Base-by-base conservation (phyloP, 2,113 vertebrate species). In the Psammodynastes pulverulentus region DNA sequence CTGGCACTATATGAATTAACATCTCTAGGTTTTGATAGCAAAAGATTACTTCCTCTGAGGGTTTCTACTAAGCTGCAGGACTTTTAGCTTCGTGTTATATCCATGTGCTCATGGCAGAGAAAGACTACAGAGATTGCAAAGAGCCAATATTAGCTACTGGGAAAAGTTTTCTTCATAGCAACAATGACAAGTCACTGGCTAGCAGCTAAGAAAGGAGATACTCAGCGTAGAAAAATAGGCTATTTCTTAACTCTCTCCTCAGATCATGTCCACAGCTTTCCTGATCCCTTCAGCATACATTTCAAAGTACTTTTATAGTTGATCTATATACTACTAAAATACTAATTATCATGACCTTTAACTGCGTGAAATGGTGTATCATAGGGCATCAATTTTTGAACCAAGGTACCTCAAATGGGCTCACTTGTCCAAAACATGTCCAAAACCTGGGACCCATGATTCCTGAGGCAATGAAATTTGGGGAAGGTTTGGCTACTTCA, bases 1-100 rank as follows among this genome's bases (percentile, higher is more conserved):
- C 54, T 72, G 85, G 29, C 49, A 34, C 79, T 48, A 89, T 49
- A 85, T 46, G 92, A 86, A 67, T 54, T 39, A 67, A 91, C 84
- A 34, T 91, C 87, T 87, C 91, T 72, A 43, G 45, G 79, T 90
- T 89, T 91, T 53, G 53, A 91, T 26, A 89, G 54, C 34, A 89
- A 89, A 85, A 62, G 15, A 86, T 48, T 72, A 51, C 72, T 89
- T 86, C 13, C 48, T 43, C 89, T 72, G 23, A 46, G 46, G 54
- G 53, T 89, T 62, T 49, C 43, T 62, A 43, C 39, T 67, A 39
- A 91, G 72, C 90, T 89, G 48, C 88, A 86, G 88, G 72, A 89
- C 39, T 89, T 62, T 6, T 1, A 2, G 13, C 10, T 90, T 58
- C 49, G 90, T 45, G 84, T 51, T 58, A 34, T 51, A 29, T 23